Evolutionary conservation across 2,797 vertebrate genomes (phyloP).

Genomic region (Myotis pilosus): DNA sequence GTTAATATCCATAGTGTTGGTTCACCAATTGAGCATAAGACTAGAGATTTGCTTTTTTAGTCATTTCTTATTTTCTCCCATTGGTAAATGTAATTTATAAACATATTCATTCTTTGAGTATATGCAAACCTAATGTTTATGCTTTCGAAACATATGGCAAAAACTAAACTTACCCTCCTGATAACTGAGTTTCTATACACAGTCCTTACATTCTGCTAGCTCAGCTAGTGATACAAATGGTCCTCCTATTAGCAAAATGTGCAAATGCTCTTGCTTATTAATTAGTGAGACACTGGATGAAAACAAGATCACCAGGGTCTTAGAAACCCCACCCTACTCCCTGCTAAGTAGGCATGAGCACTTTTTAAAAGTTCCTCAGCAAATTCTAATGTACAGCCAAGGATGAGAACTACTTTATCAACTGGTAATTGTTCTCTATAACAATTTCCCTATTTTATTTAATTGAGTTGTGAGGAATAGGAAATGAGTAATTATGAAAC

Average conservation of each 20-base stretch:
- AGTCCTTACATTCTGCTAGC: neutral
- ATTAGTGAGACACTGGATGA: neutral
- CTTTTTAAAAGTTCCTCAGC: neutral
- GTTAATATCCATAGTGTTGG: neutral
- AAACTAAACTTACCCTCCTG: neutral
- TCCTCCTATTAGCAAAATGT: neutral
- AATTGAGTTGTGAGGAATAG: neutral
- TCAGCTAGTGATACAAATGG: neutral
- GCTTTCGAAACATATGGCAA: neutral
- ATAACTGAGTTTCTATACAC: neutral
- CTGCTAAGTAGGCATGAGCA: neutral
- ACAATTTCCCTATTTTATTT: conserved; percentile 22
- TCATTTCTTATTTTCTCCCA: neutral
- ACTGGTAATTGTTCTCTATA: neutral
- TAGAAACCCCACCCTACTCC: neutral
- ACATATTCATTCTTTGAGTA: neutral
- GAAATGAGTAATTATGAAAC: neutral
- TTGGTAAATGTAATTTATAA: neutral
- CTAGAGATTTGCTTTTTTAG: neutral
- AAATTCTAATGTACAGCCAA: neutral
- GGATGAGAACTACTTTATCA: neutral
- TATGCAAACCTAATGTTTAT: neutral
- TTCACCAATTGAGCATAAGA: neutral
- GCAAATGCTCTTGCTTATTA: neutral
- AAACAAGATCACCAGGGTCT: neutral